phyloP scores from a whole-genome alignment of 2,113 vertebrate genomes.

The Siniperca chuatsi region DNA sequence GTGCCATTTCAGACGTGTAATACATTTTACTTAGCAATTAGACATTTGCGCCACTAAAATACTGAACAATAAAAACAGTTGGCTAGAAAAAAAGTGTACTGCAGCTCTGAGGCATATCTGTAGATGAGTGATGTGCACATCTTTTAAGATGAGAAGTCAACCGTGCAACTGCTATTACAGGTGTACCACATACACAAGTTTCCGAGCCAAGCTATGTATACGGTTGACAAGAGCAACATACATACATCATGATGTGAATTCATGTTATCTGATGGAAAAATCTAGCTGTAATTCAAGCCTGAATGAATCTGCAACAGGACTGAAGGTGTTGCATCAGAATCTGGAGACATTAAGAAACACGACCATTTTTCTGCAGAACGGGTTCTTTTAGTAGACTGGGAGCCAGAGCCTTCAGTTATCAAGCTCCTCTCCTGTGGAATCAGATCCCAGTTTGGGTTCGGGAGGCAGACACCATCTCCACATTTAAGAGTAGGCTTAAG shows the following conservation, averaged over 20 bases:
- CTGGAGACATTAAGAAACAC: too few species aligned
- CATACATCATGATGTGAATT: conserved; percentile 12
- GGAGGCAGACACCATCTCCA: too few species aligned
- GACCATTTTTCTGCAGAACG: too few species aligned
- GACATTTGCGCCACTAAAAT: background rate
- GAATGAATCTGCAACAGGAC: conserved; percentile 16
- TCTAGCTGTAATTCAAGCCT: conserved; percentile 25
- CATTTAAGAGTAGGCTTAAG: too few species aligned
- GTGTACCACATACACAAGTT: conserved; percentile 32
- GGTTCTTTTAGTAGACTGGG: too few species aligned
- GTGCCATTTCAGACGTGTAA: conserved; percentile 11
- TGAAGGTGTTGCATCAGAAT: conserved; percentile 20
- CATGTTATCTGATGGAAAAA: conserved; percentile 52
- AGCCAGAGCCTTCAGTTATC: too few species aligned
- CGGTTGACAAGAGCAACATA: conserved; percentile 19
- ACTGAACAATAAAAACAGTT: background rate
- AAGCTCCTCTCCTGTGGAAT: too few species aligned
- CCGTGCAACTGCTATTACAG: conserved; percentile 59
- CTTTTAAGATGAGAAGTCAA: conserved; percentile 42
- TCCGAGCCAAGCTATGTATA: conserved; percentile 29
- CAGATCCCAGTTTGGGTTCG: too few species aligned
- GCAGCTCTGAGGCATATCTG: background rate
- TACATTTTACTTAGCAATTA: background rate
- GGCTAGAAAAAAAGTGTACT: background rate
- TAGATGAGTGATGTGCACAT: conserved; percentile 40